Base-by-base conservation (phyloP, 2,113 vertebrate species). In the Eubucco bourcierii region DNA sequence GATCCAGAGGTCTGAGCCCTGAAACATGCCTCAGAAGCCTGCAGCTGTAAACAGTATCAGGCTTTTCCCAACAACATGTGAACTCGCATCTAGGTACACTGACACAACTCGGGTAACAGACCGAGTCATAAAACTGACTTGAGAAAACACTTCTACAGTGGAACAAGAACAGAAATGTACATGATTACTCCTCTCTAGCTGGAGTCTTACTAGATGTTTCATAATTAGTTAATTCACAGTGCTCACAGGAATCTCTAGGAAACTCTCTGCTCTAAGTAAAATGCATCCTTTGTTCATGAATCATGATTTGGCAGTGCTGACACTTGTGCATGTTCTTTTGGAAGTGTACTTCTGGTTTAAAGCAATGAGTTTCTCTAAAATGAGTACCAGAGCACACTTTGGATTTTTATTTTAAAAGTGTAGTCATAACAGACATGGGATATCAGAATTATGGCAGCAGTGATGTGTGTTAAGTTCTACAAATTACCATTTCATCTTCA, bases 271-370 rank as follows among this genome's bases (percentile, higher is more conserved):
- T 76, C 63, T 64, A 64, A 3, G 19, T 84, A 90, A 90, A 73
- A 58, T 19, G 19, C 89, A 87, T 94, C n/a, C 31, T 96, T 95
- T 76, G 31, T 37, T 89, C 46, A 50, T 95, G 90, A 94, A 55
- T 96, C 94, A 96, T 37, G 27, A 28, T 27, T 63, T 94, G 92
- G 81, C 86, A 84, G 78, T 33, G 50, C 68, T 74, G 64, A 64
- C 11, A 8, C 15, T 83, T 94, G 33, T 19, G 41, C 63, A 21
- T 0, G 19, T 90, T 64, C 72, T 84, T 84, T 66, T 58, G 21
- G 39, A 84, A 90, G 8, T 25, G 77, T 76, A 76, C 63, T 77
- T 90, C 52, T 47, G 52, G 50, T 87, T 89, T 10, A 1, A 5
- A 61, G 84, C 20, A 71, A 93, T 75, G 63, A 53, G 60, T 87